Conservation (phyloP, 2,888 invertebrate species). For the Allygus modestus region DNA sequence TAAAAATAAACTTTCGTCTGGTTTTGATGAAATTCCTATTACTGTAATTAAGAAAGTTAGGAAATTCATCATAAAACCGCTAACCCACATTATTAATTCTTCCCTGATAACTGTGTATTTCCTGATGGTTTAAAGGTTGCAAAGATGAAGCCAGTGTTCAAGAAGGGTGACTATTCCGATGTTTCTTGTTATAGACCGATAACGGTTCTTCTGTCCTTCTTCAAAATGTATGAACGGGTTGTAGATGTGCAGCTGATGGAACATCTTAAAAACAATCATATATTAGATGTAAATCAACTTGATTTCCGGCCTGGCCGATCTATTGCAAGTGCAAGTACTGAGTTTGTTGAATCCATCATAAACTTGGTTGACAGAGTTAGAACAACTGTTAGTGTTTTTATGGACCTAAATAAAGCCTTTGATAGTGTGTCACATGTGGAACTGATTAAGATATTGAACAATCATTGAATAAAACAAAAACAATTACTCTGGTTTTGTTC, state of each 20-base stretch:
- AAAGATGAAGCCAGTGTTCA: background rate
- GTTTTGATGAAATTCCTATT: constrained; percentile 3
- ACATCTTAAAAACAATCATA: background rate
- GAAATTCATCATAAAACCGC: background rate
- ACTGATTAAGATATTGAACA: background rate
- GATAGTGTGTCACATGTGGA: background rate
- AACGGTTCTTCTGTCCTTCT: background rate
- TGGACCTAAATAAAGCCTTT: too few relatives aligned
- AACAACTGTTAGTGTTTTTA: background rate
- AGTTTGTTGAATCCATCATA: background rate
- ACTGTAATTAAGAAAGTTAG: background rate
- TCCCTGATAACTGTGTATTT: background rate
- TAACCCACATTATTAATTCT: background rate
- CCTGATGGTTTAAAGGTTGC: background rate
- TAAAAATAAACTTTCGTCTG: constrained; percentile 7
- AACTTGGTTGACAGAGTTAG: background rate
- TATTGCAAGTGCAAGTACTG: background rate
- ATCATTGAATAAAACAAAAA: background rate
- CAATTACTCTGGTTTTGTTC: background rate
- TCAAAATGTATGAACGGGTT: background rate
- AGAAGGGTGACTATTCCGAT: background rate
- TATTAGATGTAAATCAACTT: constrained; percentile 2
- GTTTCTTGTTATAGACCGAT: background rate
- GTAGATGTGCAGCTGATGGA: background rate
- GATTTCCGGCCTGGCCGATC: background rate